Evolutionary conservation across 2,888 invertebrate species (phyloP).

Genomic region (Byasa hedistus): DNA sequence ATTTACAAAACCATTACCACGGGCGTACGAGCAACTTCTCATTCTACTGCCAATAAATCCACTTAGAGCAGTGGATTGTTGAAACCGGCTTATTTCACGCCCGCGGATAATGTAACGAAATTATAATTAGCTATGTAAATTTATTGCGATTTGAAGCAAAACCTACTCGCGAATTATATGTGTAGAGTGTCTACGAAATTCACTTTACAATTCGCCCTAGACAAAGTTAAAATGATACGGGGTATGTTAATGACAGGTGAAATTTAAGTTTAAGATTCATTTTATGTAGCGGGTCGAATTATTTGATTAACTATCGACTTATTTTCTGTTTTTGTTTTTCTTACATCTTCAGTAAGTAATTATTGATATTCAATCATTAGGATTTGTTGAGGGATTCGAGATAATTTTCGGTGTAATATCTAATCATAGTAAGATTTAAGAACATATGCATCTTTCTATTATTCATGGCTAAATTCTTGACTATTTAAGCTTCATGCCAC

Average conservation of each 20-base stretch:
- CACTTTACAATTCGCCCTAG: slow-evolving; percentile 9
- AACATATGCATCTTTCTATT: too few relatives aligned
- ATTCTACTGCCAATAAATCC: slow-evolving; percentile 52
- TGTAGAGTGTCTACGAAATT: slow-evolving; percentile 32
- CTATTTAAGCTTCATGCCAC: too few relatives aligned
- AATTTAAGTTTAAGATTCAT: slow-evolving; percentile 35
- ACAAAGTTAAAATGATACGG: slow-evolving; percentile 14
- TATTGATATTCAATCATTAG: slow-evolving; percentile 70
- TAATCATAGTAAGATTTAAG: too few relatives aligned
- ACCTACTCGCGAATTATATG: slow-evolving; percentile 33
- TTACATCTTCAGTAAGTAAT: slow-evolving; percentile 73
- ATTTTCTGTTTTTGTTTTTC: slow-evolving; percentile 57
- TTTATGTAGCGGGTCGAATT: slow-evolving; percentile 40
- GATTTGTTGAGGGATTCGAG: slow-evolving; percentile 40
- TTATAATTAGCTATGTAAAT: slow-evolving; percentile 66
- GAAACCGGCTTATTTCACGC: slow-evolving; percentile 41
- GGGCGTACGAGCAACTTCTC: slow-evolving; percentile 48
- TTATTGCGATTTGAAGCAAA: slow-evolving; percentile 50
- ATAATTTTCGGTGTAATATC: neutral
- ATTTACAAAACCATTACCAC: slow-evolving; percentile 60
- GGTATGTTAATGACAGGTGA: slow-evolving; percentile 28
- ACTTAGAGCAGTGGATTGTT: slow-evolving; percentile 49
- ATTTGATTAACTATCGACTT: slow-evolving; percentile 45
- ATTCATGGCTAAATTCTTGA: too few relatives aligned
- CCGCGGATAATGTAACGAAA: slow-evolving; percentile 47